Percentiles rank a stretch among this genome's conserved stretches.
These are phyloP conservation scores for Papilio gigon DNA, from an alignment of 2,888 invertebrate genomes.

Conservation along the genomic window DNA sequence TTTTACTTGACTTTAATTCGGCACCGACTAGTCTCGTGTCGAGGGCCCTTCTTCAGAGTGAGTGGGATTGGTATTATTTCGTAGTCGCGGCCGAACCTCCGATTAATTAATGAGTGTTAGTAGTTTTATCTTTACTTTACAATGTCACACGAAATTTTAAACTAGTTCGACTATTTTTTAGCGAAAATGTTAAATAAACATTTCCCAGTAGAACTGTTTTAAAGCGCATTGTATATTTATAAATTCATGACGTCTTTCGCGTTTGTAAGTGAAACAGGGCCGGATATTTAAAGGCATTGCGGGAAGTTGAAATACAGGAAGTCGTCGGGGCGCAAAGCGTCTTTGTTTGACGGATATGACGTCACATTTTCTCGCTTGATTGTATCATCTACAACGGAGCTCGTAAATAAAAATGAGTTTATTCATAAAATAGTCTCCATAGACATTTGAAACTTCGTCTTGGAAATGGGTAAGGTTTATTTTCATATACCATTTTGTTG, in stretches of 20 bases:
- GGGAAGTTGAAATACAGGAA: conserved; percentile 40
- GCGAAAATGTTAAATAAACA: neutral
- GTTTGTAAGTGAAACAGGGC: conserved; percentile 26
- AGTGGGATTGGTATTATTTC: no score
- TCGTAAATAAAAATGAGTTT: conserved; percentile 31
- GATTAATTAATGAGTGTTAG: no score
- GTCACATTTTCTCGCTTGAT: conserved; percentile 32
- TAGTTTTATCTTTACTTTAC: no score
- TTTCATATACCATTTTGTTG: neutral
- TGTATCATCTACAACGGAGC: conserved; percentile 13
- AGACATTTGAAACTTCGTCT: neutral
- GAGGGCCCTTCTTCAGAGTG: no score
- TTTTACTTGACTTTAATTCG: no score
- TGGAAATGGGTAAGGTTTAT: neutral
- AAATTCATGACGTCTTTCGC: neutral
- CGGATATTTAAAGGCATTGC: conserved; percentile 40
- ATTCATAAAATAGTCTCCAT: conserved; percentile 3
- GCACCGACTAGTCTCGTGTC: no score
- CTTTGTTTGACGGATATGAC: conserved; percentile 37
- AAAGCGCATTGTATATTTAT: conserved; percentile 7
- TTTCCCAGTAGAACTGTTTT: neutral
- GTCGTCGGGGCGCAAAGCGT: conserved; percentile 37
- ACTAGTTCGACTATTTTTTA: no score
- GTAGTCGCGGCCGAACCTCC: no score
- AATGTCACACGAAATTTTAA: no score